These are phyloP conservation scores for Cyanistes caeruleus DNA, from an alignment of 2,113 vertebrate species.

Conservation along the genomic window DNA sequence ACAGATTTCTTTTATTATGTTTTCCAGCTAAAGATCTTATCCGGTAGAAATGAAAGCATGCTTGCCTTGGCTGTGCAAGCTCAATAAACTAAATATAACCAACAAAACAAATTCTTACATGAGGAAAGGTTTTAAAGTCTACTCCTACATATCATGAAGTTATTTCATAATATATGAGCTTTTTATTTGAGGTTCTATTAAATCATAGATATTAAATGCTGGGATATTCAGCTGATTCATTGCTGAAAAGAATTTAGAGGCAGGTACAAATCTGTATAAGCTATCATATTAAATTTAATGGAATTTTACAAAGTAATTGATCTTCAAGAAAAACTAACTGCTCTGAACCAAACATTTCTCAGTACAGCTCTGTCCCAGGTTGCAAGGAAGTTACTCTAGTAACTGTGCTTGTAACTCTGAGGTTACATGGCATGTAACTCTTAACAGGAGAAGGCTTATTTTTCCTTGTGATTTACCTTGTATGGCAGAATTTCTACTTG, in stretches of 20 bases:
- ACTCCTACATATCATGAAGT: not conserved
- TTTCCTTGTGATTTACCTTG: not conserved
- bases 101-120: not conserved
- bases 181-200: not conserved
- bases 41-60: not conserved
- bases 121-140: not conserved
- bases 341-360: not conserved
- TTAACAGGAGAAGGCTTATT: not conserved
- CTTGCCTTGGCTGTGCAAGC: not conserved
- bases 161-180: not conserved
- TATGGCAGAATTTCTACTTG: not conserved
- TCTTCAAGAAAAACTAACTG: not conserved
- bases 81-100: not conserved
- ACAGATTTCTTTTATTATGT: not conserved
- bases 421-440: not conserved
- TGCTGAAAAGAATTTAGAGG: not conserved
- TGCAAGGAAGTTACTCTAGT: not conserved
- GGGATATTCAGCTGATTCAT: not conserved
- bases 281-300: not conserved
- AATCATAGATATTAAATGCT: not conserved
- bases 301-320: not conserved
- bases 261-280: not conserved
- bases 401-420: not conserved
- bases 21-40: conserved; percentile 3
- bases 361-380: not conserved